Base-by-base conservation (phyloP, 92 coral and sea anemone genomes). In the Porites lobata region DNA sequence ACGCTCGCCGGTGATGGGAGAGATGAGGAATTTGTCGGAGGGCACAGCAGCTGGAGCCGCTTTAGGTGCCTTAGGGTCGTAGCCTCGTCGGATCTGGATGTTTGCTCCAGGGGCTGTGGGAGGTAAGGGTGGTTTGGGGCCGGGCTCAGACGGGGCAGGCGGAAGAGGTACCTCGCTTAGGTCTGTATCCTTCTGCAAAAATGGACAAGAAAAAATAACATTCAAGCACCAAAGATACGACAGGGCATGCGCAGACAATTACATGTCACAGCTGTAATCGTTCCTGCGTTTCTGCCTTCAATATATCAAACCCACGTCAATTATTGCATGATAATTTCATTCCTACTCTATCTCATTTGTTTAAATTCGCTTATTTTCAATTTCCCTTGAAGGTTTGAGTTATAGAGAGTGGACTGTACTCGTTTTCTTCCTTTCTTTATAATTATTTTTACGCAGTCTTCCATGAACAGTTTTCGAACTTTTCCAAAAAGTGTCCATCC, bases 1-100 rank as follows among this genome's bases (percentile, higher is more conserved):
- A 61, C 95, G 94, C 90, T 97, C 98, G 8, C 99, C 99, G n/a
- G 99, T 97, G 84, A 97, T 97, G 8, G 99, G 99, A 0, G 99
- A 97, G 87, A 97, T 97, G 66, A 97, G 89, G 93, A 84, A 97
- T 89, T 94, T 96, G 67, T 97, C 99, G 32, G 98, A 87, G 24
- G 91, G 87, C 19, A 78, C 29, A 4, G 82, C 92, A 1, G 94
- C 81, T 12, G 91, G 79, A 56, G 72, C 85, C 0, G 93, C 88
- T 84, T 95, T 97, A 26, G 94, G 94, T 38, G 96, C 96, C 93
- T 97, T 97, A 68, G 99, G 99, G 80, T 97, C 98, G 67, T 97
- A 97, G 69, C 93, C 98, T 69, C 95, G 94, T 18, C 99, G 95
- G 71, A 97, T 94, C 86, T 95, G 98, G 80, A 96, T 91, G 66